A percentile compares a stretch with the other conserved stretches of the same genome.
Evolutionary conservation across 1,140 invertebrate species (phyloP).

Genomic region (Temnothorax longispinosus): DNA sequence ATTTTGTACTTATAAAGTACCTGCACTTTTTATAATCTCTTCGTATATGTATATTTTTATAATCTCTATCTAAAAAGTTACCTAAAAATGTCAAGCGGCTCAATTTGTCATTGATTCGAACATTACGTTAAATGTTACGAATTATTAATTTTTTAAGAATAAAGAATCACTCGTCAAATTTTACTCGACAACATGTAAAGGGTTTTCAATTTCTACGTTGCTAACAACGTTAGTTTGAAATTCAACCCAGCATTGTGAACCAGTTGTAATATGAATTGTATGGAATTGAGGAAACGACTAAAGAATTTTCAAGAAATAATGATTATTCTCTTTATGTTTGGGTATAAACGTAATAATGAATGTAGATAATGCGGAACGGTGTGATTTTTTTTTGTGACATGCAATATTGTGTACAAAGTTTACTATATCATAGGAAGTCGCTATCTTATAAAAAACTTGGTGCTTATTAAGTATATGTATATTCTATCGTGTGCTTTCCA

Average conservation of each 20-base stretch:
- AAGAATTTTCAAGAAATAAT: neutral
- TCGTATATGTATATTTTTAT: too few species aligned
- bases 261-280: constrained; percentile 5
- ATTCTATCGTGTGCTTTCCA: neutral
- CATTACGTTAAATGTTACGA: neutral
- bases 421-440: neutral
- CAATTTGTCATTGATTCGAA: neutral
- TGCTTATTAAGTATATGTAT: neutral
- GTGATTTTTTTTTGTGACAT: neutral
- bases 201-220: neutral
- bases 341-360: neutral
- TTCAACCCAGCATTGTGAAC: neutral
- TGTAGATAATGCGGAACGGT: neutral
- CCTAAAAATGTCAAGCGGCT: neutral
- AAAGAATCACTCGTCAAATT: constrained; percentile 7
- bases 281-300: neutral
- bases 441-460: neutral
- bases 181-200: neutral
- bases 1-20: constrained; percentile 58
- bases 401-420: neutral
- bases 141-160: constrained; percentile 9
- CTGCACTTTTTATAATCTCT: neutral
- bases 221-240: neutral
- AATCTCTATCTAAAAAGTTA: neutral
- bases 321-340: neutral